Evolutionary conservation across 2,113 vertebrate species (phyloP).

Genomic region (Oceanodroma tethys): DNA sequence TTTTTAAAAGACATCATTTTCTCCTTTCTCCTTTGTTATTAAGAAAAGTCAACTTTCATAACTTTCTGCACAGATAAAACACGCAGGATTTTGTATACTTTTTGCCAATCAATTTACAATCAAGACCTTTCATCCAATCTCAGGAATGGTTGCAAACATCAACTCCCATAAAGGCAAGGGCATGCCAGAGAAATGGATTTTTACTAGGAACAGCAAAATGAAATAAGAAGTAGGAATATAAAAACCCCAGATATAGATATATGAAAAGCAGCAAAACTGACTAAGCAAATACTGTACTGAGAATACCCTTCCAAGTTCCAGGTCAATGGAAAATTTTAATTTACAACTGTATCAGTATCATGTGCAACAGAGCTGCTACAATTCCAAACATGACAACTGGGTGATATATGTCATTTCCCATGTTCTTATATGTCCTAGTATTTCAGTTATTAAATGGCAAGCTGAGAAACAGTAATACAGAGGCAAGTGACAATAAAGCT

Average conservation of each 20-base stretch:
- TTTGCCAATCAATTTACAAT: not conserved
- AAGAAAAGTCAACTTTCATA: not conserved
- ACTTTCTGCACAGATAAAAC: not conserved
- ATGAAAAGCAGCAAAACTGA: not conserved
- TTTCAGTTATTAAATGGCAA: conserved; percentile 48
- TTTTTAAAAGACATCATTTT: not conserved
- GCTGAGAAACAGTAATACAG: conserved; percentile 6
- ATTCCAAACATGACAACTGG: conserved; percentile 48
- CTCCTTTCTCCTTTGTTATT: not conserved
- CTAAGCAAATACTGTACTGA: conserved; percentile 22
- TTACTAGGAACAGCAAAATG: not conserved
- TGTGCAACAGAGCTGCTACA: conserved; percentile 19
- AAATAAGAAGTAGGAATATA: not conserved
- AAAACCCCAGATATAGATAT: not conserved
- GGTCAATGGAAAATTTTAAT: conserved; percentile 50
- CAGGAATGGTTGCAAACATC: not conserved
- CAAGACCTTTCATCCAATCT: not conserved
- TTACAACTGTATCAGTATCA: conserved; percentile 39
- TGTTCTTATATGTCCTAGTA: conserved; percentile 21
- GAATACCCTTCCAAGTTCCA: not conserved
- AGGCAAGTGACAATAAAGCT: conserved; percentile 4
- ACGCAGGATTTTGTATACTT: not conserved
- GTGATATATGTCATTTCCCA: conserved; percentile 26
- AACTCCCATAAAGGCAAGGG: not conserved
- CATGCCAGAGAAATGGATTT: not conserved